A percentile compares a stretch with the other conserved stretches of the same genome.
phyloP scores from a whole-genome alignment of 2,797 vertebrate genomes.

The Simalia tracyae region DNA sequence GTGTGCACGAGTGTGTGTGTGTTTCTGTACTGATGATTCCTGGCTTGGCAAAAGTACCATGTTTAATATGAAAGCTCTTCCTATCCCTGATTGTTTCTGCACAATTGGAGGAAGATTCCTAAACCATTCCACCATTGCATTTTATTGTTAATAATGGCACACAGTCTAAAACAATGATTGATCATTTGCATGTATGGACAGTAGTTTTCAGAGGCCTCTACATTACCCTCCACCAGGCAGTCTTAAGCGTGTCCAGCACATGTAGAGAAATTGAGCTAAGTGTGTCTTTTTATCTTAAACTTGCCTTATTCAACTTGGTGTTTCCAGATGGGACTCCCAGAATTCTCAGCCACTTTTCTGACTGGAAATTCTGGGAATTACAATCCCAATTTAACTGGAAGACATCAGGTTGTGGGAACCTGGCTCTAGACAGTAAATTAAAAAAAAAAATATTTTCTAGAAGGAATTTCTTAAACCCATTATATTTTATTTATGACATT shows the following conservation, averaged over 20 bases:
- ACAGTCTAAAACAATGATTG: not conserved
- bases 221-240: not conserved
- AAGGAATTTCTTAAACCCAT: conserved; percentile 40
- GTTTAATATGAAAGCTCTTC: conserved; percentile 21
- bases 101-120: conserved; percentile 33
- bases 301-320: not conserved
- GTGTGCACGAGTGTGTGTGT: not conserved
- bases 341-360: not conserved
- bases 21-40: conserved; percentile 9
- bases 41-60: conserved; percentile 14
- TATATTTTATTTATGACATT: conserved; percentile 44
- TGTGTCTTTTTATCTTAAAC: not conserved
- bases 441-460: conserved; percentile 24
- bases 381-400: not conserved
- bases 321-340: not conserved
- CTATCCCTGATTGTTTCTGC: not conserved
- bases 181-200: not conserved
- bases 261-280: too few species aligned
- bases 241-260: too few species aligned
- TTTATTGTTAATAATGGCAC: not conserved
- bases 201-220: not conserved
- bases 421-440: not conserved
- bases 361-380: not conserved
- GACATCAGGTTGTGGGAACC: not conserved
- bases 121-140: conserved; percentile 25